phyloP scores from a whole-genome alignment of 2,888 invertebrate genomes.

The Hemithea aestivaria region DNA sequence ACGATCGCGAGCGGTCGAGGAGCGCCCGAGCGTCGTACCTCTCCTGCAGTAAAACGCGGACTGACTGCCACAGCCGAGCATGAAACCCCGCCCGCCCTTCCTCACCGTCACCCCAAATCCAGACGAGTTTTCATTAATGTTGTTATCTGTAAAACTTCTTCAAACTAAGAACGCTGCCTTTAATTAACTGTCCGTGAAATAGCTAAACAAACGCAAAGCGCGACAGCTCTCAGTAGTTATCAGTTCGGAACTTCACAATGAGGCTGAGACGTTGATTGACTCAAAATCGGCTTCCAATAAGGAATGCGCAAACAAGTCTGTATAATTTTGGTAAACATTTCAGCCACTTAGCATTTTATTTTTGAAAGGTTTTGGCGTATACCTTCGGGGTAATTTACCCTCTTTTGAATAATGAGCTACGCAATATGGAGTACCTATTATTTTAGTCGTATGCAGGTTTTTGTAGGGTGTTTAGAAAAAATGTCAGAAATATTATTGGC shows the following conservation, averaged over 20 bases:
- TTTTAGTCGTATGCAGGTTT: too few species aligned
- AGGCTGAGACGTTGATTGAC: conserved; percentile 37
- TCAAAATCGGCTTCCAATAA: too few species aligned
- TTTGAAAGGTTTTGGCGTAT: too few species aligned
- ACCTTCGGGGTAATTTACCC: too few species aligned
- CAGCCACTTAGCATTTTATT: too few species aligned
- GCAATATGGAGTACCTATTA: too few species aligned
- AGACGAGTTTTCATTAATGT: conserved; percentile 75
- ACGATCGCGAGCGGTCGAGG: conserved; percentile 42
- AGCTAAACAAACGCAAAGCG: conserved; percentile 53
- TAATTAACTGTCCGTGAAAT: conserved; percentile 75
- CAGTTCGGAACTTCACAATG: conserved; percentile 40
- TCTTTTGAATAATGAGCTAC: too few species aligned
- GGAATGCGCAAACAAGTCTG: conserved; percentile 8
- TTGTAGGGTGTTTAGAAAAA: too few species aligned
- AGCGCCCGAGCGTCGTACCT: conserved; percentile 27
- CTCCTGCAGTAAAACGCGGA: conserved; percentile 52
- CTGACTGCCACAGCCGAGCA: conserved; percentile 48
- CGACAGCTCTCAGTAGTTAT: conserved; percentile 42
- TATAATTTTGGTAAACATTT: conserved; percentile 1
- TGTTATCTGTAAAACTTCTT: conserved; percentile 75
- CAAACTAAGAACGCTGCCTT: conserved; percentile 64
- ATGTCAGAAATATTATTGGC: too few species aligned
- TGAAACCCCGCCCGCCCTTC: conserved; percentile 53
- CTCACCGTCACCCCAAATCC: conserved; percentile 70